Evolutionary conservation across 2,888 invertebrate genomes (phyloP).

Genomic region (Meiosimyza platycephala): DNA sequence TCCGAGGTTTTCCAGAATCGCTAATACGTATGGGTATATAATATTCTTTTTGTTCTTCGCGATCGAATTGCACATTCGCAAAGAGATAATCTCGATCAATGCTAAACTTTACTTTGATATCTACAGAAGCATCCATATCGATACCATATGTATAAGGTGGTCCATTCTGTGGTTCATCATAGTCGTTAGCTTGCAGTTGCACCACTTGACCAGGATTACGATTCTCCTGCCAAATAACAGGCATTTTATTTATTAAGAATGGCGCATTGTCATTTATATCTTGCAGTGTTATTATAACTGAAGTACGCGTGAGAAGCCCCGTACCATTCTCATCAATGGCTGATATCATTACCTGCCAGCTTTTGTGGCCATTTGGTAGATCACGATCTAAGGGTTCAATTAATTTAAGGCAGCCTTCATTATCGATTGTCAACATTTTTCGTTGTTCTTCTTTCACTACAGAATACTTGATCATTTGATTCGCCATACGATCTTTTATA

Average conservation of each 20-base stretch:
- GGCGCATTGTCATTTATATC: constrained; percentile 98
- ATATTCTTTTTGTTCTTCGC: constrained; percentile 89
- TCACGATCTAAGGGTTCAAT: constrained; percentile 86
- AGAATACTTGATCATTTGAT: constrained; percentile 83
- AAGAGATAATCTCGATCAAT: constrained; percentile 77
- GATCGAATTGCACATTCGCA: constrained; percentile 83
- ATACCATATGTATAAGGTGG: constrained; percentile 82
- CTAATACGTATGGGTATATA: constrained; percentile 88
- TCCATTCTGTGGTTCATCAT: constrained; percentile 85
- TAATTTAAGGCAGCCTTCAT: constrained; percentile 76
- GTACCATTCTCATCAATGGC: constrained; percentile 83
- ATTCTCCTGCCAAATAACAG: constrained; percentile 88
- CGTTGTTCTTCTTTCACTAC: constrained; percentile 79
- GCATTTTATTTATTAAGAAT: constrained; percentile 81
- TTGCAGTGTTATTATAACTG: constrained; percentile 75
- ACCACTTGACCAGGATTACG: constrained; percentile 77
- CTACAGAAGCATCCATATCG: constrained; percentile 71
- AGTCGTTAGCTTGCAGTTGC: constrained; percentile 80
- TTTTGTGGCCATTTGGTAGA: constrained; percentile 84
- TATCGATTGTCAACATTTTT: constrained; percentile 78
- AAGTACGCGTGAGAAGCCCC: constrained; percentile 73
- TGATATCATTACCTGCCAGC: constrained; percentile 79
- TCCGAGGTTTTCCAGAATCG: constrained; percentile 81
- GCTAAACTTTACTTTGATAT: constrained; percentile 78
- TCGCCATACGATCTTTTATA: constrained; percentile 78